Evolutionary conservation across 2,888 invertebrate genomes (phyloP).

Genomic region (Apotomis capreana): DNA sequence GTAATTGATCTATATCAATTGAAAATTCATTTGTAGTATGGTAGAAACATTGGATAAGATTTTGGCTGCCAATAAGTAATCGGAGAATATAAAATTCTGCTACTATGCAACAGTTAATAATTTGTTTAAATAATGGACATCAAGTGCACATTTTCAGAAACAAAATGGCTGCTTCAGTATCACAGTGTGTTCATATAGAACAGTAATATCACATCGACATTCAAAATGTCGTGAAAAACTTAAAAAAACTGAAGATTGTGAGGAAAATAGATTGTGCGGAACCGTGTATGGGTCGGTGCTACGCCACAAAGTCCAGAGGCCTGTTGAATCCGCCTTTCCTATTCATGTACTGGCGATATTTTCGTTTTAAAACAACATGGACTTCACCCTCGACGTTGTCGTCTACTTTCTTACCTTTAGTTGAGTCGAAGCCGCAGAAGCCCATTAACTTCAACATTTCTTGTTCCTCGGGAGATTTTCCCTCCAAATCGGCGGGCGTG

Average conservation of each 20-base stretch:
- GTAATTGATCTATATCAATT: background rate
- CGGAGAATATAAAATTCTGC: background rate
- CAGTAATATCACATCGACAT: slow-evolving; percentile 35
- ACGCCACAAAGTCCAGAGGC: slow-evolving; percentile 98
- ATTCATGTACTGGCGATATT: slow-evolving; percentile 99
- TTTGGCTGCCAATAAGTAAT: background rate
- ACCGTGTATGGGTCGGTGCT: slow-evolving; percentile 52
- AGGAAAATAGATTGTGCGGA: slow-evolving; percentile 32
- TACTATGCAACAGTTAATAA: no score
- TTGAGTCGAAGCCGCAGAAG: slow-evolving; percentile 97
- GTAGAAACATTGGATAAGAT: background rate
- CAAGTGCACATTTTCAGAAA: no score
- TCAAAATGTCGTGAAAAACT: slow-evolving; percentile 32
- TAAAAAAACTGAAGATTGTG: slow-evolving; percentile 24
- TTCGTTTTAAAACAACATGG: slow-evolving; percentile 97
- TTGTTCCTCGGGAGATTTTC: slow-evolving; percentile 94
- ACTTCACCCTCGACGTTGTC: slow-evolving; percentile 97
- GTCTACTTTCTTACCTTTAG: slow-evolving; percentile 97
- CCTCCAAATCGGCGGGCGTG: slow-evolving; percentile 93
- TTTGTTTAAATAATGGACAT: no score
- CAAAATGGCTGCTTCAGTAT: background rate
- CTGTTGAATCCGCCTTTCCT: slow-evolving; percentile 99
- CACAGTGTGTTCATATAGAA: slow-evolving; percentile 29
- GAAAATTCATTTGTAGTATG: no score
- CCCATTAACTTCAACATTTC: slow-evolving; percentile 99